A percentile compares a stretch with the other conserved stretches of the same genome.
phyloP scores from a whole-genome alignment of 2,113 vertebrate genomes.

The Dasypus novemcinctus region DNA sequence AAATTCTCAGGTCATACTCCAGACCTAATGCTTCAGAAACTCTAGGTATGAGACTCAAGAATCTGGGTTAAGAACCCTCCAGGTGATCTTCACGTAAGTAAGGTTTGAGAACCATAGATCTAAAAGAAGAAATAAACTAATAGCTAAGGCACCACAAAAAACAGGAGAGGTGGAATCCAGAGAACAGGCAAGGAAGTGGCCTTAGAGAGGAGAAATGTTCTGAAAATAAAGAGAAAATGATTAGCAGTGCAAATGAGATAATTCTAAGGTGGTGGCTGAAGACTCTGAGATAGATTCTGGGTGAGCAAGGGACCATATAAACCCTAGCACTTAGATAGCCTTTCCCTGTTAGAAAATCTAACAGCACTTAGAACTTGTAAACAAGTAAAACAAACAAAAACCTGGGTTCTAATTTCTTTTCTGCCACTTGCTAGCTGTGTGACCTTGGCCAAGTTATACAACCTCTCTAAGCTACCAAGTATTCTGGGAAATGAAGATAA shows the following conservation, averaged over 20 bases:
- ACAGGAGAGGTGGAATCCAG: background rate
- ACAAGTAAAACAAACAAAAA: background rate
- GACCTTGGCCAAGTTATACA: constrained; percentile 39
- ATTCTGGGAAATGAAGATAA: constrained; percentile 47
- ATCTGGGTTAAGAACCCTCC: background rate
- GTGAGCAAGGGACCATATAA: background rate
- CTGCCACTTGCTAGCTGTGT: background rate
- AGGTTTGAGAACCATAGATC: background rate
- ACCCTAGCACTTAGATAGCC: background rate
- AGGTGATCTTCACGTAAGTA: background rate
- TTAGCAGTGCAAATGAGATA: background rate
- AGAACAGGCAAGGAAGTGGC: background rate
- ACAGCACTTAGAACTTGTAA: background rate
- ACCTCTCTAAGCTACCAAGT: background rate
- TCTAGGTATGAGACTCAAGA: background rate
- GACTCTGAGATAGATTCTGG: background rate
- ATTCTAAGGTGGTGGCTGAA: background rate
- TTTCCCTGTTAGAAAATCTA: background rate
- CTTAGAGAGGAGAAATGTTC: background rate
- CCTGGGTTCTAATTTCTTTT: background rate
- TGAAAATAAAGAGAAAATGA: background rate
- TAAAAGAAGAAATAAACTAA: background rate
- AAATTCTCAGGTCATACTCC: background rate
- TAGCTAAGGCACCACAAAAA: background rate
- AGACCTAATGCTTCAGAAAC: background rate